Conservation (phyloP, 2,797 vertebrate species). For the Tarsius wallacei region DNA sequence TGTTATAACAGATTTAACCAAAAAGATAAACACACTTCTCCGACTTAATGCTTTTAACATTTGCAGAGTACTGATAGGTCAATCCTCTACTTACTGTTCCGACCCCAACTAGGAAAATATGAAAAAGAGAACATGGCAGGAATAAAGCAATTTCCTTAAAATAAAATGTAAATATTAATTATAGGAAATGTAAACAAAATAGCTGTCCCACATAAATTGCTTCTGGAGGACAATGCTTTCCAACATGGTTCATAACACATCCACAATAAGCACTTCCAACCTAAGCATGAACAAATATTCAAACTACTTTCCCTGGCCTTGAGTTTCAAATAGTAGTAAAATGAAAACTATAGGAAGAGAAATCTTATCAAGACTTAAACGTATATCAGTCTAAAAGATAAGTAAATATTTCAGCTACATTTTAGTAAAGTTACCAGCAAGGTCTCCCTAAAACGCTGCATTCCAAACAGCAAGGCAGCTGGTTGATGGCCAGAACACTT, state of each 20-base stretch:
- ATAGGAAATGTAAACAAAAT: not conserved
- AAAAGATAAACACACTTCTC: not conserved
- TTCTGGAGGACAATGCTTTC: not conserved
- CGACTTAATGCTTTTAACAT: not conserved
- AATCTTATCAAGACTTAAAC: not conserved
- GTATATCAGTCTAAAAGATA: not conserved
- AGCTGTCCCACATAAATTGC: not conserved
- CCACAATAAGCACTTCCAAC: not conserved
- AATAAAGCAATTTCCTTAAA: not conserved
- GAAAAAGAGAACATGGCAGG: not conserved
- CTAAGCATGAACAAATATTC: not conserved
- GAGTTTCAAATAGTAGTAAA: not conserved
- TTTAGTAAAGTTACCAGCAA: not conserved
- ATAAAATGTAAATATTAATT: not conserved
- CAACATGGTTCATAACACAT: not conserved
- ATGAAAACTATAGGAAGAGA: not conserved
- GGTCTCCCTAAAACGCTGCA: not conserved
- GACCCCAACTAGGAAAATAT: not conserved
- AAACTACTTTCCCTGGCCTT: not conserved
- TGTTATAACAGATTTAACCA: not conserved
- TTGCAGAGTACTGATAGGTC: not conserved
- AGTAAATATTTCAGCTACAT: not conserved
- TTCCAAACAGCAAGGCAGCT: not conserved
- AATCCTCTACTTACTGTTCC: not conserved
- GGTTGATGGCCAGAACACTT: not conserved